Conservation (phyloP, 1,140 invertebrate genomes). For the Drosophila yakuba region DNA sequence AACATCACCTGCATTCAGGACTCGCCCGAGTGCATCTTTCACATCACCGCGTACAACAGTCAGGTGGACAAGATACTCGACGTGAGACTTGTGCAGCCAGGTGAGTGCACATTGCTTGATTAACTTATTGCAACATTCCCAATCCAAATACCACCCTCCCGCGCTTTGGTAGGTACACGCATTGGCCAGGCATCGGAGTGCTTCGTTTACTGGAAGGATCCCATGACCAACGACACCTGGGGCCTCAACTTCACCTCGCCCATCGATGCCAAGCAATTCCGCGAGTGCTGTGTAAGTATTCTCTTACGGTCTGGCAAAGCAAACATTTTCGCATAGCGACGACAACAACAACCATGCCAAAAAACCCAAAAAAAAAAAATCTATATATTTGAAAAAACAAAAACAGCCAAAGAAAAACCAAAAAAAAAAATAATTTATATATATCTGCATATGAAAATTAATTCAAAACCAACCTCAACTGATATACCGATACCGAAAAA, state of each 20-base stretch:
- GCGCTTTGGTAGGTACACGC: constrained; percentile 90
- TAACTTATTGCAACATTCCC: background rate
- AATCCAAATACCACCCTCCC: too few species aligned
- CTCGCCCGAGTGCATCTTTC: constrained; percentile 97
- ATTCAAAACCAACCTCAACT: constrained; percentile 54
- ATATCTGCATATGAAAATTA: constrained; percentile 25
- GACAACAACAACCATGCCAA: constrained; percentile 45
- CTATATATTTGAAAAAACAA: constrained; percentile 2
- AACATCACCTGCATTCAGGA: constrained; percentile 99
- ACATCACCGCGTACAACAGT: constrained; percentile 99
- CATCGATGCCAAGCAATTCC: constrained; percentile 98
- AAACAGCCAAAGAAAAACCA: constrained; percentile 26
- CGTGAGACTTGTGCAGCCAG: constrained; percentile 97
- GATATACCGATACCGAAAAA: constrained; percentile 63
- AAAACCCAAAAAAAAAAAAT: constrained; percentile 14
- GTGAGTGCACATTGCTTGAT: constrained; percentile 86
- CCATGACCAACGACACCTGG: constrained; percentile 98
- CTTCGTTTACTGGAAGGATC: constrained; percentile 99
- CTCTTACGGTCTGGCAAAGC: constrained; percentile 76
- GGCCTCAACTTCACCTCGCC: constrained; percentile 98
- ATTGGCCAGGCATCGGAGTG: constrained; percentile 99
- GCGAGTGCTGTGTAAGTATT: constrained; percentile 98
- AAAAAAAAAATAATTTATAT: background rate
- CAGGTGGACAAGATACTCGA: constrained; percentile 99
- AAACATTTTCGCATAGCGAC: constrained; percentile 53